These are phyloP conservation scores for Ciconia maguari DNA, from an alignment of 2,113 vertebrate species.

Conservation along the genomic window DNA sequence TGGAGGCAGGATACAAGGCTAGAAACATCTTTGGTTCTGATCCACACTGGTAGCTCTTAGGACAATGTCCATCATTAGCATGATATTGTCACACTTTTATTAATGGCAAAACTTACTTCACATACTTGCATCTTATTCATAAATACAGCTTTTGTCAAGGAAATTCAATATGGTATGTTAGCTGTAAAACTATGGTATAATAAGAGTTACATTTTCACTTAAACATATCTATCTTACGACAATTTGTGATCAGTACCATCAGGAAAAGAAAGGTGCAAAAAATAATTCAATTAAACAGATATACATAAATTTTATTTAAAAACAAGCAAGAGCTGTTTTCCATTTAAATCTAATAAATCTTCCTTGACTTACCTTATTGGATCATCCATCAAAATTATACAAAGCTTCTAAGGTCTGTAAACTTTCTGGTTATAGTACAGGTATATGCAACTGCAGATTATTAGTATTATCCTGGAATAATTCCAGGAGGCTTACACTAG, in stretches of 20 bases:
- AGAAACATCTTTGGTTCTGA: neutral
- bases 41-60: neutral
- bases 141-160: neutral
- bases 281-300: neutral
- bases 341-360: neutral
- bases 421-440: constrained; percentile 15
- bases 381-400: neutral
- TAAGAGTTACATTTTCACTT: neutral
- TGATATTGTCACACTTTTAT: neutral
- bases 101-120: neutral
- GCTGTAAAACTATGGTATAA: neutral
- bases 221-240: neutral
- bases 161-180: neutral
- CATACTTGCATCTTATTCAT: neutral
- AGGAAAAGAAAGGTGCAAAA: constrained; percentile 34
- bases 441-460: constrained; percentile 43
- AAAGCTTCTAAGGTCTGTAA: constrained; percentile 13
- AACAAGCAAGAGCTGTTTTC: constrained; percentile 15
- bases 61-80: neutral
- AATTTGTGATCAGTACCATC: neutral
- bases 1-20: neutral
- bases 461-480: constrained; percentile 41
- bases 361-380: constrained; percentile 17
- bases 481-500: constrained; percentile 19
- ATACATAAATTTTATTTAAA: constrained; percentile 27